These are phyloP conservation scores for Borostomias antarcticus DNA, from an alignment of 2,797 vertebrate genomes.

Conservation along the genomic window DNA sequence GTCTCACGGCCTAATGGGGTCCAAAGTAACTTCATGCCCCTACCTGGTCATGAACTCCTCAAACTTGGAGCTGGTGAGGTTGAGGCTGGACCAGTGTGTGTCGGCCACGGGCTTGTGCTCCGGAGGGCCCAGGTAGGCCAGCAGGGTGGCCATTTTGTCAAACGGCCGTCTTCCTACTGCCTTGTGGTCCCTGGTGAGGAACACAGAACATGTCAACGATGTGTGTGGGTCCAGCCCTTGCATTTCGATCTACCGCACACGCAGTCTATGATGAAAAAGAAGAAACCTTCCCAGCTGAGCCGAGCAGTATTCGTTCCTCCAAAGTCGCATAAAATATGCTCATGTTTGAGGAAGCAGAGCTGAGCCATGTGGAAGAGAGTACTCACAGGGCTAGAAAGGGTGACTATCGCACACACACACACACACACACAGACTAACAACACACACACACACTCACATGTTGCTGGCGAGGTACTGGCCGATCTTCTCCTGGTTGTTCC, in stretches of 20 bases:
- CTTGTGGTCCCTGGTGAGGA: slow-evolving; percentile 89
- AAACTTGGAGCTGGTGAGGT: slow-evolving; percentile 98
- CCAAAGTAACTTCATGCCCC: background rate
- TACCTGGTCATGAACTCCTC: slow-evolving; percentile 99
- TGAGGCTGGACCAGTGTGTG: slow-evolving; percentile 98
- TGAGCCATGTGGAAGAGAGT: too few species aligned
- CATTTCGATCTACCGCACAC: too few species aligned
- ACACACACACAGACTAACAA: too few species aligned
- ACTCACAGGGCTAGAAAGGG: too few species aligned
- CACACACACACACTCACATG: slow-evolving; percentile 64
- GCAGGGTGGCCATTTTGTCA: slow-evolving; percentile 98
- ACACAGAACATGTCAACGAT: slow-evolving; percentile 2
- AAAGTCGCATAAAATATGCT: too few species aligned
- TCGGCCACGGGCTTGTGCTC: slow-evolving; percentile 98
- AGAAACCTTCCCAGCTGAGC: too few species aligned
- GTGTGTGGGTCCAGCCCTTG: too few species aligned
- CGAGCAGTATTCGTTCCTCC: too few species aligned
- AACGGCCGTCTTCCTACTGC: slow-evolving; percentile 96
- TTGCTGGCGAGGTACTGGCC: slow-evolving; percentile 91
- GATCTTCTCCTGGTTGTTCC: slow-evolving; percentile 92
- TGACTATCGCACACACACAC: too few species aligned
- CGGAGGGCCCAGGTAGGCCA: slow-evolving; percentile 95
- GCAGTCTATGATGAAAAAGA: too few species aligned
- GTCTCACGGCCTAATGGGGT: background rate
- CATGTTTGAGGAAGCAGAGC: too few species aligned